Percentiles rank a stretch among this genome's conserved stretches.
Evolutionary conservation across 2,888 invertebrate genomes (phyloP).

Genomic region (Polydrusus cervinus): DNA sequence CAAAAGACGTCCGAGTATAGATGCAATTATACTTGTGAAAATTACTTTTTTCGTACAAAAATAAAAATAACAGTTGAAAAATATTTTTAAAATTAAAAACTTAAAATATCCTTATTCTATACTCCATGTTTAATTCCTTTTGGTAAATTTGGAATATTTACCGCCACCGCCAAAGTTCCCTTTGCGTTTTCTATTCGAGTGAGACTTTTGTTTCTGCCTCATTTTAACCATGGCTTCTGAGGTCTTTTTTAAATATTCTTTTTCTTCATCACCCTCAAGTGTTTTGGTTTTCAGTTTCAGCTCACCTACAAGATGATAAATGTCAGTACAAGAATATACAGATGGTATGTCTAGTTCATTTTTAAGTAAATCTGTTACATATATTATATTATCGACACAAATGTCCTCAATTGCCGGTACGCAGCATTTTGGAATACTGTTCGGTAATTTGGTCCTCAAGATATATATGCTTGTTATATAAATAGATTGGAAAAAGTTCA

Average conservation of each 20-base stretch:
- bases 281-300: conserved; percentile 73
- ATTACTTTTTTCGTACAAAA: too few relatives aligned
- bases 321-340: background rate
- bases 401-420: too few relatives aligned
- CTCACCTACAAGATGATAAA: conserved; percentile 51
- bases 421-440: too few relatives aligned
- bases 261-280: conserved; percentile 84
- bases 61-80: too few relatives aligned
- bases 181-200: conserved; percentile 65
- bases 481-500: too few relatives aligned
- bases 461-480: too few relatives aligned
- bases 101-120: background rate
- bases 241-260: conserved; percentile 77
- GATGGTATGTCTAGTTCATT: too few relatives aligned
- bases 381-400: too few relatives aligned
- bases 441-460: too few relatives aligned
- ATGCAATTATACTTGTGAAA: too few relatives aligned
- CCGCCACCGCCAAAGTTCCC: conserved; percentile 64
- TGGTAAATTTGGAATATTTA: conserved; percentile 55
- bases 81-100: background rate
- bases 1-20: too few relatives aligned
- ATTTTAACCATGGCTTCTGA: conserved; percentile 74
- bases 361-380: too few relatives aligned
- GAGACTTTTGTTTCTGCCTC: conserved; percentile 72
- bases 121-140: conserved; percentile 34